phyloP scores from a whole-genome alignment of 2,888 invertebrate genomes.

The Ophion obscuratus region DNA sequence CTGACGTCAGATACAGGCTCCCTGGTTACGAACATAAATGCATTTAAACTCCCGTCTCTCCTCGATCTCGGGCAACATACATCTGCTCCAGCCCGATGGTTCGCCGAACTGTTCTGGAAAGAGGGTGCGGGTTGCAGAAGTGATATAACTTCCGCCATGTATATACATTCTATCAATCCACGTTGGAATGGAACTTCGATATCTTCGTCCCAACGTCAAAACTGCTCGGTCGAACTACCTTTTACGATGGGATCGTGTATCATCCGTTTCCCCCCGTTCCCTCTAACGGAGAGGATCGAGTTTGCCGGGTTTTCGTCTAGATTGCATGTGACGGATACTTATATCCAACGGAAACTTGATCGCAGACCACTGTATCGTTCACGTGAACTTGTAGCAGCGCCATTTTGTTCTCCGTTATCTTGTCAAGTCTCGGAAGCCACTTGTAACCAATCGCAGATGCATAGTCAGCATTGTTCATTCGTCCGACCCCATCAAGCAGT shows the following conservation, averaged over 20 bases:
- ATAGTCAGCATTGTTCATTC: not conserved
- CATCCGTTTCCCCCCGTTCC: slow-evolving; percentile 1
- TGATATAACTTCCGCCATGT: slow-evolving; percentile 32
- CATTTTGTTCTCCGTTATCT: slow-evolving; percentile 2
- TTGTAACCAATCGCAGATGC: not conserved
- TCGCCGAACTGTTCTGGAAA: not conserved
- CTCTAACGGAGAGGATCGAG: not conserved
- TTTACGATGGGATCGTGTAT: slow-evolving; percentile 36
- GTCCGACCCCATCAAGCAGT: not conserved
- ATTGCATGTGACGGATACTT: slow-evolving; percentile 17
- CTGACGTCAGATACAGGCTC: slow-evolving; percentile 8
- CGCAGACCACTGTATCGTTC: slow-evolving; percentile 9
- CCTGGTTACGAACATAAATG: slow-evolving; percentile 27
- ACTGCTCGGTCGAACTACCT: slow-evolving; percentile 34
- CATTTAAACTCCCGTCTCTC: slow-evolving; percentile 36
- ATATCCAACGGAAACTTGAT: slow-evolving; percentile 21
- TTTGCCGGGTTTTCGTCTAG: not conserved
- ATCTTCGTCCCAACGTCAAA: slow-evolving; percentile 38
- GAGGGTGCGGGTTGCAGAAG: not conserved
- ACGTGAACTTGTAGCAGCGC: not conserved
- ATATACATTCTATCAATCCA: slow-evolving; percentile 40
- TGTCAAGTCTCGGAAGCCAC: not conserved
- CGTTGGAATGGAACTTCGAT: slow-evolving; percentile 31
- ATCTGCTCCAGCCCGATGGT: slow-evolving; percentile 10
- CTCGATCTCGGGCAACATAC: slow-evolving; percentile 13